Conservation (phyloP, 2,113 vertebrate genomes). For the Ophiodon elongatus region DNA sequence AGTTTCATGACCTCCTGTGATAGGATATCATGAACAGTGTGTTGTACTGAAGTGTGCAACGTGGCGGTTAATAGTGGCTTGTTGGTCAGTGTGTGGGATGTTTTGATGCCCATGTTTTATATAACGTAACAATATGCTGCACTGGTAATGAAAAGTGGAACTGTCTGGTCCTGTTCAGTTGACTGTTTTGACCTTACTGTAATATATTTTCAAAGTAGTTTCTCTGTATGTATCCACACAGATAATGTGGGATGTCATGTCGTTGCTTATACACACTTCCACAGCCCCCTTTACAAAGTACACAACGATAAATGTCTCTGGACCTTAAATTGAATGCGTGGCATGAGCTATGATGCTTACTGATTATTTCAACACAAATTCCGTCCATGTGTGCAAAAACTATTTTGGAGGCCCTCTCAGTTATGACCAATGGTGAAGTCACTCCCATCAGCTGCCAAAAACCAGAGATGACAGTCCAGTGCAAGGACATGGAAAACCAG, state of each 20-base stretch:
- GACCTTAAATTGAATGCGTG: neutral
- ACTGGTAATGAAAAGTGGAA: neutral
- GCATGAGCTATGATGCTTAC: conserved; percentile 11
- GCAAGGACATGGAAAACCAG: conserved; percentile 48
- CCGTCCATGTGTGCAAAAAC: neutral
- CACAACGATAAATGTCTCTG: neutral
- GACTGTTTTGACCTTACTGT: neutral
- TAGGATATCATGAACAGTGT: neutral
- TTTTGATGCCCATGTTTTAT: neutral
- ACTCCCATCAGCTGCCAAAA: conserved; percentile 45
- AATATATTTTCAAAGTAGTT: neutral
- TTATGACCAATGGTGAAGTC: conserved; percentile 45
- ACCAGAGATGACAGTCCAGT: conserved; percentile 39
- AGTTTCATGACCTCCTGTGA: neutral
- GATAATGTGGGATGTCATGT: neutral
- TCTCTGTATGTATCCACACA: neutral
- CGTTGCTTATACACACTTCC: neutral
- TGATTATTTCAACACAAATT: conserved; percentile 29
- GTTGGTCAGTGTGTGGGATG: neutral
- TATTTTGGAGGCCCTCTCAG: conserved; percentile 7
- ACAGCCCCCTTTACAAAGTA: neutral
- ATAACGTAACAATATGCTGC: neutral
- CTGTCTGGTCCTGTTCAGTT: neutral
- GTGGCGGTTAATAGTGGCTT: neutral
- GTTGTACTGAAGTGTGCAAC: neutral